Evolutionary conservation across 2,113 vertebrate species (phyloP), one percentile per base, ranked within the genome.

Genomic region (Calonectris borealis): DNA sequence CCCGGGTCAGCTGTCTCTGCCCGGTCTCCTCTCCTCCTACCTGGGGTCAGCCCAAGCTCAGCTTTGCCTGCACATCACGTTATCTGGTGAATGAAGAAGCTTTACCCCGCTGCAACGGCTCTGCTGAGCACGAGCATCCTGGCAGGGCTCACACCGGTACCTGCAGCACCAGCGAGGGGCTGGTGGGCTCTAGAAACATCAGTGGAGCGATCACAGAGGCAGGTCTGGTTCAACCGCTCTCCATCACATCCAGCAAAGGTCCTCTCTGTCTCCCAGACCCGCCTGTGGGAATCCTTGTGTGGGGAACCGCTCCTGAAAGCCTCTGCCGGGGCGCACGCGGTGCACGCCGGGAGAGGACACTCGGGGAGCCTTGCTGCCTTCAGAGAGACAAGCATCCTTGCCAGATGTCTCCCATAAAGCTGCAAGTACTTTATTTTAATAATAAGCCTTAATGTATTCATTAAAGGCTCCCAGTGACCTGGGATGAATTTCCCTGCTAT

Each of bases 361-460:
- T 96, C 55, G 1, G 49, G 90, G 93, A 97, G 95, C 90, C 68
- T 76, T 32, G 73, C 80, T 96, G 94, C 85, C 73, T 91, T 96
- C 83, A 66, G 90, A 95, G 88, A 97, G 94, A 93, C 88, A 52
- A 91, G 86, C 88, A 84, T 79, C 90, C 88, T 79, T 86, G 96
- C 96, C 96, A 97, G 97, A 96, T 96, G 90, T 93, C 93, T 96
- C 96, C 86, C 85, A 94, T 97, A 97, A 97, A 97, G 94, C 93
- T 96, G 93, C 90, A 96, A 97, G 88, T 93, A 94, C 97, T 97
- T 97, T 97, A 96, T 95, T 97, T 96, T 96, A 97, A 97, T 96
- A 96, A 96, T 97, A 97, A 97, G 92, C 91, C 93, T 95, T 95
- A 94, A 93, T 96, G 93, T 95, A 96, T 97, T 97, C 96, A 97